These are phyloP conservation scores for Octopus bimaculoides DNA, from an alignment of 1,140 invertebrate genomes.

Conservation along the genomic window DNA sequence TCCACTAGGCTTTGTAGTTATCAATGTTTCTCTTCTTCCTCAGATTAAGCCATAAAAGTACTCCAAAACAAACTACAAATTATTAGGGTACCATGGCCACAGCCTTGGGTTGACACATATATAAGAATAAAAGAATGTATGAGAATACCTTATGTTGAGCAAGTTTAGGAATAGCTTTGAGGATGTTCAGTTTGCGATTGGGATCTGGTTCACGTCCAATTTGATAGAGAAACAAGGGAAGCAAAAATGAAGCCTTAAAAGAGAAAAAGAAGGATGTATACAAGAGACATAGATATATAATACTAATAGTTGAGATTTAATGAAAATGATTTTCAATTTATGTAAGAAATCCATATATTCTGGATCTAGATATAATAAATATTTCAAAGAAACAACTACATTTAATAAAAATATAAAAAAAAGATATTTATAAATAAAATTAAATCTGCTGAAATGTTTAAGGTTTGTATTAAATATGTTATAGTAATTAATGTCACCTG, in stretches of 20 bases:
- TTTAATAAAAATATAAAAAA: constrained; percentile 7
- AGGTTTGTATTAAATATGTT: no score
- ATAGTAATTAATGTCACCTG: no score
- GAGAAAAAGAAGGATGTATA: neutral
- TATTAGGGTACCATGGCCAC: neutral
- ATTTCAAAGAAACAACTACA: neutral
- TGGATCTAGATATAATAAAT: neutral
- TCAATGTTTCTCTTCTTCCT: no score
- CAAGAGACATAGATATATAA: neutral
- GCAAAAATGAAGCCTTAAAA: constrained; percentile 35
- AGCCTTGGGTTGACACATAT: neutral
- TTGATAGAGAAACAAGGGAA: constrained; percentile 39
- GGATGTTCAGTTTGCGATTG: constrained; percentile 27
- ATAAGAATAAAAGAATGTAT: no score
- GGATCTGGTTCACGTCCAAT: constrained; percentile 27
- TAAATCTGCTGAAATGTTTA: no score
- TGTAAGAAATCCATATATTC: neutral
- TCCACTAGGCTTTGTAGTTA: no score
- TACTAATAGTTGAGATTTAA: neutral
- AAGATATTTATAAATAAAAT: neutral
- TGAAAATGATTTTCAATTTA: neutral
- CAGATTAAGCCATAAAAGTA: neutral
- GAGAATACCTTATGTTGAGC: constrained; percentile 38
- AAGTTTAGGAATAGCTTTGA: constrained; percentile 32
- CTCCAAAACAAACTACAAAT: neutral